phyloP scores from a whole-genome alignment of 2,797 vertebrate genomes.

The Siniperca scherzeri region DNA sequence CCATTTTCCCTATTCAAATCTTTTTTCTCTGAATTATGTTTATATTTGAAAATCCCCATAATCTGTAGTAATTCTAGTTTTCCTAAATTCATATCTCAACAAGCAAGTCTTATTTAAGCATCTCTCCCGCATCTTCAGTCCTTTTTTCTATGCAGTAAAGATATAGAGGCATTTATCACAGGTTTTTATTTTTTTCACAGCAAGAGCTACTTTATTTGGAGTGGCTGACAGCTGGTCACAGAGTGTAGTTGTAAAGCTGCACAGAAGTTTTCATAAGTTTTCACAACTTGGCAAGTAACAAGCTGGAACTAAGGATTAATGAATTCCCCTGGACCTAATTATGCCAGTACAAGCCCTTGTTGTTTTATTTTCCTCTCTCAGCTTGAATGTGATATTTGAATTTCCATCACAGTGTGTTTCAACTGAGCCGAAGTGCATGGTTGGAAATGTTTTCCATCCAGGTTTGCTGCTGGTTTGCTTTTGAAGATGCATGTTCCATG shows the following conservation, averaged over 20 bases:
- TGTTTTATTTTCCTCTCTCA: slow-evolving; percentile 63
- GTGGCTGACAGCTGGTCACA: slow-evolving; percentile 44
- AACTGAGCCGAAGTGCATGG: slow-evolving; percentile 47
- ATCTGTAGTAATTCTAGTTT: slow-evolving; percentile 34
- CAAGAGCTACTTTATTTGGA: slow-evolving; percentile 32
- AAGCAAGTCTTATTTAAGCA: slow-evolving; percentile 16
- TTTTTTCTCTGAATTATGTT: slow-evolving; percentile 31
- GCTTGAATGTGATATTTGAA: slow-evolving; percentile 65
- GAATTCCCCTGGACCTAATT: slow-evolving; percentile 75
- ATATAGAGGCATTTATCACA: slow-evolving; percentile 18
- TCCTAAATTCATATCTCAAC: slow-evolving; percentile 29
- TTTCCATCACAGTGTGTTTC: slow-evolving; percentile 72
- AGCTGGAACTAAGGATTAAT: slow-evolving; percentile 73
- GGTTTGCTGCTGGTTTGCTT: slow-evolving; percentile 62
- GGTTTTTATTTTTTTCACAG: slow-evolving; percentile 25
- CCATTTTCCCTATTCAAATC: not conserved
- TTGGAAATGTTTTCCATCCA: slow-evolving; percentile 75
- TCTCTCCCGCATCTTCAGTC: not conserved
- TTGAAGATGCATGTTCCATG: slow-evolving; percentile 57
- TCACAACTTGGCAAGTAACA: slow-evolving; percentile 64
- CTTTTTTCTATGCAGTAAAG: slow-evolving; percentile 22
- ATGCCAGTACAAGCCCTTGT: slow-evolving; percentile 67
- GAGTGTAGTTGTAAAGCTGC: slow-evolving; percentile 32
- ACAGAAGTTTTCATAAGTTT: slow-evolving; percentile 59
- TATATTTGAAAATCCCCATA: slow-evolving; percentile 38